A percentile compares a stretch with the other conserved stretches of the same genome.
Conservation (phyloP, 2,797 vertebrate genomes). For the Pagetopsis macropterus region DNA sequence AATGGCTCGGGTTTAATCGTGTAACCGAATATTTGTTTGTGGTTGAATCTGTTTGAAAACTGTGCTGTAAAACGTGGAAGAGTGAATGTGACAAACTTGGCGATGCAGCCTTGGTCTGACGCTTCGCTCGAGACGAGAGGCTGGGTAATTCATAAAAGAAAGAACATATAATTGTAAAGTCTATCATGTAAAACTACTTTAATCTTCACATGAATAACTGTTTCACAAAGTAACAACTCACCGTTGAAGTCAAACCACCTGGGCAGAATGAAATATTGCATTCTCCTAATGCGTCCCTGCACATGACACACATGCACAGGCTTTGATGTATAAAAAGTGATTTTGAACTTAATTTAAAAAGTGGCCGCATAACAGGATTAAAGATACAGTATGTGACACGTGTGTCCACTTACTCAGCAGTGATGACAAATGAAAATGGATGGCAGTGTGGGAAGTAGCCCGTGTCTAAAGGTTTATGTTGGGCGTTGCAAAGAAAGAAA, state of each 20-base stretch:
- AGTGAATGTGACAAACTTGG: slow-evolving; percentile 24
- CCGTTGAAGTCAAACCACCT: slow-evolving; percentile 21
- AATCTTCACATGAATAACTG: not conserved
- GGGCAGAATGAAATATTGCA: slow-evolving; percentile 35
- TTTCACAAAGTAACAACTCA: not conserved
- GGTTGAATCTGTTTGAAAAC: slow-evolving; percentile 3
- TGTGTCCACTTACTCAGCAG: slow-evolving; percentile 49
- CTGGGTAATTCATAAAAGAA: not conserved
- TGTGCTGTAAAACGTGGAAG: not conserved
- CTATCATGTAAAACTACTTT: not conserved
- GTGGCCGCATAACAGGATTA: slow-evolving; percentile 32
- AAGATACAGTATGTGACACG: slow-evolving; percentile 44
- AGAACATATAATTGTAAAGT: not conserved
- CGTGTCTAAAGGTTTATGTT: slow-evolving; percentile 60
- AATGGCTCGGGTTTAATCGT: not conserved
- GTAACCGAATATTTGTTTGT: not conserved
- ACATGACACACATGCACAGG: slow-evolving; percentile 30
- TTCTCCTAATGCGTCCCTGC: slow-evolving; percentile 33
- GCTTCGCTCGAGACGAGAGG: not conserved
- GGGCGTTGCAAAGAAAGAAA: slow-evolving; percentile 37
- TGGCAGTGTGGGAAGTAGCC: slow-evolving; percentile 56
- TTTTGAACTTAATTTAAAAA: slow-evolving; percentile 43
- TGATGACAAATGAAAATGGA: slow-evolving; percentile 65
- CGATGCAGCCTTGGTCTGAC: slow-evolving; percentile 15
- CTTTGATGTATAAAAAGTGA: slow-evolving; percentile 44